Base-by-base conservation (phyloP, 2,888 invertebrate genomes). In the Pilophorus perplexus region DNA sequence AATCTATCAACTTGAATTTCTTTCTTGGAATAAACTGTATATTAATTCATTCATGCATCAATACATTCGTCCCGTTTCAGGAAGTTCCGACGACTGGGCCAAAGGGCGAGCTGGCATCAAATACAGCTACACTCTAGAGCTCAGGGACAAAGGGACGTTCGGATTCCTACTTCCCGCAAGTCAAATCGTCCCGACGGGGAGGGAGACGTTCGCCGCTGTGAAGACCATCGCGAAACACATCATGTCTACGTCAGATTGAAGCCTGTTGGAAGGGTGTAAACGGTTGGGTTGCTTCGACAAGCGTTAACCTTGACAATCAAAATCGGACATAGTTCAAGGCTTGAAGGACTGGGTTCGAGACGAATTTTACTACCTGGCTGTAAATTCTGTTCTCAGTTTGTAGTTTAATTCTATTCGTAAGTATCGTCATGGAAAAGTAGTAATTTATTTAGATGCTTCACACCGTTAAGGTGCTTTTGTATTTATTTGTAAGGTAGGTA, bases 21-120 rank as follows among this genome's bases (percentile, higher is more conserved):
- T n/a, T n/a, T n/a, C n/a, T n/a, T n/a, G n/a, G n/a, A n/a, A n/a
- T n/a, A n/a, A n/a, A n/a, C n/a, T n/a, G n/a, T n/a, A n/a, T n/a
- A n/a, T n/a, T n/a, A n/a, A n/a, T n/a, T n/a, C n/a, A n/a, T n/a
- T n/a, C n/a, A n/a, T n/a, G n/a, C n/a, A n/a, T n/a, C n/a, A n/a
- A n/a, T n/a, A n/a, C n/a, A n/a, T n/a, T n/a, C n/a, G n/a, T n/a
- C 25, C 16, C 16, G 28, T 28, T 33, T 6, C 88, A 27, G 91
- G 91, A 1, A 90, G 90, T 12, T 88, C 90, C 0, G 90, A 91
- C 73, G 94, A 95, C 77, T 95, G 93, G 91, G 94, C 93, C 5
- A 93, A 94, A 77, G 90, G 89, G 1, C 80, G 83, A 40, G 84
- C 86, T 6, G 84, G 84, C 38, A 86, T 95, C 70, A 93, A 92